Evolutionary conservation across 2,113 vertebrate species (phyloP).

Genomic region (Ursus arctos): DNA sequence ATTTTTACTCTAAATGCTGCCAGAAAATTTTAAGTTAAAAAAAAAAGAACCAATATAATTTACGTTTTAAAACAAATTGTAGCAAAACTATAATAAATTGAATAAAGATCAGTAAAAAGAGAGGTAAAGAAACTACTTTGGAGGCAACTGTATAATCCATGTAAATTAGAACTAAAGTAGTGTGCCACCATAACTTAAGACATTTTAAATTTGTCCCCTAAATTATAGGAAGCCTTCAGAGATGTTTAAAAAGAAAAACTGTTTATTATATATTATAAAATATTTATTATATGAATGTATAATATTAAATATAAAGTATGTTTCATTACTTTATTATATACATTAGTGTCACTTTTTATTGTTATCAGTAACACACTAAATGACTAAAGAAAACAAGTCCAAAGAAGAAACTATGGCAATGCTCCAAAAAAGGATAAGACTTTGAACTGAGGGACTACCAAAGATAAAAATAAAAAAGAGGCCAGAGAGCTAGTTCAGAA

Average conservation of each 20-base stretch:
- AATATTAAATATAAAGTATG: background rate
- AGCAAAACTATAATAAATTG: background rate
- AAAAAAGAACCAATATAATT: background rate
- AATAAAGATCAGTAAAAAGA: background rate
- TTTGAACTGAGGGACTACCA: background rate
- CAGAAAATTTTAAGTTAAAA: background rate
- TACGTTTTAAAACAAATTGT: background rate
- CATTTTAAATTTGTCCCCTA: background rate
- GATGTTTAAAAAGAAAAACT: slow-evolving; percentile 10
- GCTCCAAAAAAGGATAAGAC: background rate
- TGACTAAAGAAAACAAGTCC: background rate
- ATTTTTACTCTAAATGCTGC: background rate
- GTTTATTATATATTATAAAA: background rate
- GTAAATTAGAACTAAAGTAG: background rate
- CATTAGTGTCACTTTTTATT: background rate
- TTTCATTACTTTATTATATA: background rate
- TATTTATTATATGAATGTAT: background rate
- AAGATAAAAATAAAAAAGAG: background rate
- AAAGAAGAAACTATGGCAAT: background rate
- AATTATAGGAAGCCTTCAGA: background rate
- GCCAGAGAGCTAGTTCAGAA: background rate
- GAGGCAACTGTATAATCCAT: background rate
- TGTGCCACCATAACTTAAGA: background rate
- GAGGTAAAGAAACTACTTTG: background rate
- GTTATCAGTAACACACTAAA: background rate